Conservation (phyloP, 1,140 invertebrate species). For the Macrobrachium rosenbergii region DNA sequence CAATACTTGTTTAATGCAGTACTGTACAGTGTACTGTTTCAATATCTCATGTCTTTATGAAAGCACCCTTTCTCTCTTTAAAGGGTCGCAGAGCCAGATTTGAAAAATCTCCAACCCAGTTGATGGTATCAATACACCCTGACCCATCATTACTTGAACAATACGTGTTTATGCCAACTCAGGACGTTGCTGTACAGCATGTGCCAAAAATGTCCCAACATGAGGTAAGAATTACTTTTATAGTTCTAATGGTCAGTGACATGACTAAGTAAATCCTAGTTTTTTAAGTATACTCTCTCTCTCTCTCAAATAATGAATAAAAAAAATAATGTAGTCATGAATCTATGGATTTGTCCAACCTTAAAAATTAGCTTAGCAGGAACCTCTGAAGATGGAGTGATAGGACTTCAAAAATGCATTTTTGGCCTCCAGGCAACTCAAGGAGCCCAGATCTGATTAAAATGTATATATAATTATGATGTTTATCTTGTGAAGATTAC, state of each 20-base stretch:
- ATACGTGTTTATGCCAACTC: conserved; percentile 42
- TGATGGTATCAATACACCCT: conserved; percentile 54
- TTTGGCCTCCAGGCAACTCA: no score
- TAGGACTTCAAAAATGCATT: no score
- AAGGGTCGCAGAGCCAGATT: conserved; percentile 50
- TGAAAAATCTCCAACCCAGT: conserved; percentile 28
- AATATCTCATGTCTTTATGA: neutral
- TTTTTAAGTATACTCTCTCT: neutral
- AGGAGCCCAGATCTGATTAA: no score
- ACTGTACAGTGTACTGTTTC: neutral
- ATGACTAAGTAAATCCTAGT: neutral
- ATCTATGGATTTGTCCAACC: no score
- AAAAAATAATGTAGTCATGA: no score
- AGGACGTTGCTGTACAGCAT: conserved; percentile 43
- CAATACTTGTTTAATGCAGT: neutral
- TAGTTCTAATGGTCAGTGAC: neutral
- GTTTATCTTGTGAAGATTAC: no score
- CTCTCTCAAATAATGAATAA: neutral
- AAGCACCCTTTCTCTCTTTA: neutral
- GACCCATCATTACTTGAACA: conserved; percentile 43
- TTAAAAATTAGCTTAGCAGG: no score
- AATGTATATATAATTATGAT: no score
- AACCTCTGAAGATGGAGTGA: no score
- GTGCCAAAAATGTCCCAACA: conserved; percentile 57
- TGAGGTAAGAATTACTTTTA: conserved; percentile 28